These are phyloP conservation scores for Pachypanchax playfairii DNA, from an alignment of 2,113 vertebrate genomes.

Conservation along the genomic window DNA sequence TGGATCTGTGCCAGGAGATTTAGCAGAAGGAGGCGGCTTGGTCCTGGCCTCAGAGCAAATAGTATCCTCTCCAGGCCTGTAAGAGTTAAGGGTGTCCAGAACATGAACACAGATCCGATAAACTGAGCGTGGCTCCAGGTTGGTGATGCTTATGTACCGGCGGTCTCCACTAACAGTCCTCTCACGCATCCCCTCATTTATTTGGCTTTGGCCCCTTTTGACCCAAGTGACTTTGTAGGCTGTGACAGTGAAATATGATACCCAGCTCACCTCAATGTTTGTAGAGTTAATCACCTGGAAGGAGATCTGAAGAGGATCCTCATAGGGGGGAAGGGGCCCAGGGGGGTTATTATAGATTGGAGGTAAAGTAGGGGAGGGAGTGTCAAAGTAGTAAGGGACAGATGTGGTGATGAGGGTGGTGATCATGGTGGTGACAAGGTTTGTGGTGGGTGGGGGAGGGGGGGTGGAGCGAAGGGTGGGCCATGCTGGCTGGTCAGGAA, in stretches of 20 bases:
- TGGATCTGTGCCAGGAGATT: constrained; percentile 87
- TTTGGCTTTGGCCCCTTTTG: constrained; percentile 92
- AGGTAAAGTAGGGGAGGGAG: constrained; percentile 68
- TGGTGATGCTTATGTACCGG: constrained; percentile 84
- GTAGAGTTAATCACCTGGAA: constrained; percentile 90
- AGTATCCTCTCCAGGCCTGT: constrained; percentile 89
- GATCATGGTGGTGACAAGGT: constrained; percentile 50
- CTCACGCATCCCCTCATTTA: constrained; percentile 90
- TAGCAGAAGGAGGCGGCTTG: constrained; percentile 82
- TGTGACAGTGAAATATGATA: constrained; percentile 88
- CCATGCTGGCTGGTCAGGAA: constrained; percentile 70
- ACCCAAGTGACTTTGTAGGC: constrained; percentile 97
- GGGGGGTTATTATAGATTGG: constrained; percentile 79
- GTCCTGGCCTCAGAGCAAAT: constrained; percentile 86
- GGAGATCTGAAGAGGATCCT: constrained; percentile 89
- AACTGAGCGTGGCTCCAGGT: constrained; percentile 89
- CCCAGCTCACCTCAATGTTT: constrained; percentile 92
- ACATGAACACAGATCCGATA: constrained; percentile 95
- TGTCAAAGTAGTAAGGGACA: constrained; percentile 60
- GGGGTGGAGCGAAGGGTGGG: constrained; percentile 78
- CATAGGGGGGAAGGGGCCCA: constrained; percentile 81
- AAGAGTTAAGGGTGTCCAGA: constrained; percentile 90
- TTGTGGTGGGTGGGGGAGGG: constrained; percentile 66
- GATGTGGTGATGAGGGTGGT: constrained; percentile 64
- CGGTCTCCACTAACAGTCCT: constrained; percentile 88